Conservation (phyloP, 1,140 invertebrate species). For the Achroia grisella region DNA sequence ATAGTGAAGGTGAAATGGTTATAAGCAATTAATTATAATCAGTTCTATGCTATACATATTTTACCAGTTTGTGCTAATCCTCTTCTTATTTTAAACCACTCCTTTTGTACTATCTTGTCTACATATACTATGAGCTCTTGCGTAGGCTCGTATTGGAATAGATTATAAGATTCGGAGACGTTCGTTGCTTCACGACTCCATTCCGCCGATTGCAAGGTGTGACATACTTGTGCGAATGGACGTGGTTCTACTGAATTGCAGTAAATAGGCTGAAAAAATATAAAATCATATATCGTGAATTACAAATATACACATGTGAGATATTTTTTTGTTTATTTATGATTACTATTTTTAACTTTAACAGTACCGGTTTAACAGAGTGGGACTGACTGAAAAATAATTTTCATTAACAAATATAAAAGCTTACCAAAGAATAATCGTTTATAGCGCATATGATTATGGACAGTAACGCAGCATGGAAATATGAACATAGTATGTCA, state of each 20-base stretch:
- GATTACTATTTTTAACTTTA: too few species aligned
- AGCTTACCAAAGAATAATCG: conserved; percentile 31
- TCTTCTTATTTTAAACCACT: conserved; percentile 30
- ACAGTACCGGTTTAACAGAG: too few species aligned
- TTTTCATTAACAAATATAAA: too few species aligned
- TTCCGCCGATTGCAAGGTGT: conserved; percentile 22
- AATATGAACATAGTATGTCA: conserved; percentile 76
- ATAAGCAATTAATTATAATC: too few species aligned
- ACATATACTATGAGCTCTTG: conserved; percentile 23
- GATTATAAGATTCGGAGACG: not conserved
- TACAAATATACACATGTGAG: too few species aligned
- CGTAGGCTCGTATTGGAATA: conserved; percentile 23
- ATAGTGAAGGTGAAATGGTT: too few species aligned
- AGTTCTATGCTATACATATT: not conserved
- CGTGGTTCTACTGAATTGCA: conserved; percentile 1
- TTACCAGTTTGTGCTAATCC: conserved; percentile 32
- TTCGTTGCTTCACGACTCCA: conserved; percentile 22
- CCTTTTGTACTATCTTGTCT: conserved; percentile 20
- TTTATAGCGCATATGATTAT: conserved; percentile 41
- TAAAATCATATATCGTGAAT: too few species aligned
- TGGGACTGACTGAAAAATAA: too few species aligned
- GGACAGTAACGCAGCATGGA: conserved; percentile 69
- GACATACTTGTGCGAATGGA: conserved; percentile 30
- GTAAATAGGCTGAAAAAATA: conserved; percentile 22
- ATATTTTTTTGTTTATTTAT: too few species aligned